Evolutionary conservation across 2,888 invertebrate species (phyloP).

Genomic region (Monopis laevigella): DNA sequence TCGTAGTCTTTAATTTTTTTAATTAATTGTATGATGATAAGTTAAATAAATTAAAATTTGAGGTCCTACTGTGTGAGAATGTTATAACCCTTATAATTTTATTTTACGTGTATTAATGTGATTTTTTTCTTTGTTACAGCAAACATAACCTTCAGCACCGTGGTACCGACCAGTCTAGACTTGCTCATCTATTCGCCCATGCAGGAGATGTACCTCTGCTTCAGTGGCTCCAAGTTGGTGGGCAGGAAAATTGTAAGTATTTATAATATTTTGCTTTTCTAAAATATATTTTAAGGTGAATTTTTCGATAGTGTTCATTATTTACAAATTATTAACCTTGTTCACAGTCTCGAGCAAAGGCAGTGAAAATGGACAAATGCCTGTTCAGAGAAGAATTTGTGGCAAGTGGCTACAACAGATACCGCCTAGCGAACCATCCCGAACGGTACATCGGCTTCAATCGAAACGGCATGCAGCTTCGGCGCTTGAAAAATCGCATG

Average conservation of each 20-base stretch:
- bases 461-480: conserved; percentile 65
- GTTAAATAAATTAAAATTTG: conserved; percentile 14
- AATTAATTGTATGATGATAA: not conserved
- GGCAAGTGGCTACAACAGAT: conserved; percentile 68
- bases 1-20: not conserved
- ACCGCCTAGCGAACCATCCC: conserved; percentile 67
- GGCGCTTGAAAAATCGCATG: conserved; percentile 45
- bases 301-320: no score
- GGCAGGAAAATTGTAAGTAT: conserved; percentile 72
- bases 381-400: conserved; percentile 72
- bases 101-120: not conserved
- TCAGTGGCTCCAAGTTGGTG: conserved; percentile 77
- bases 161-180: conserved; percentile 65
- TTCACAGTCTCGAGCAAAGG: conserved; percentile 62
- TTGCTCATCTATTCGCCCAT: conserved; percentile 76
- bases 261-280: no score
- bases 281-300: no score
- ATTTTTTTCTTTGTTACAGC: conserved; percentile 62
- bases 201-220: conserved; percentile 79
- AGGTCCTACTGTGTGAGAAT: not conserved
- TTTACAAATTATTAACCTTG: not conserved
- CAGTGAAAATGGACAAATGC: conserved; percentile 68
- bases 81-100: not conserved
- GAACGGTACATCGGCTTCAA: conserved; percentile 73
- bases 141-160: conserved; percentile 73